phyloP scores from a whole-genome alignment of 2,797 vertebrate species.

The Chelonia mydas region DNA sequence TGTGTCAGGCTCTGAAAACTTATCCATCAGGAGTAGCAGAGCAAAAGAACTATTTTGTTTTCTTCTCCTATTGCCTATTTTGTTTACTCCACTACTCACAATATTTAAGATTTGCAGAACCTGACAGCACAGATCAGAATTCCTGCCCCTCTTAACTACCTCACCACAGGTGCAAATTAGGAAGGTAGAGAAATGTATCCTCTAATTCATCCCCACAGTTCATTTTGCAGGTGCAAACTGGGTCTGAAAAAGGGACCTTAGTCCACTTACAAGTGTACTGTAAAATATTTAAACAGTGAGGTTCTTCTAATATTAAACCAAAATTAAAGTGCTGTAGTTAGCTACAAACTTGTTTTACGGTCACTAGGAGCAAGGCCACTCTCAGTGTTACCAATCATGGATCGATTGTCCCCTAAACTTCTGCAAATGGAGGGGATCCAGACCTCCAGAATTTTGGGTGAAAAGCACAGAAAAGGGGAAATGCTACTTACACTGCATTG shows the following conservation, averaged over 20 bases:
- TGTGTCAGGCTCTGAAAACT: not conserved
- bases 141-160: not conserved
- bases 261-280: not conserved
- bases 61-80: not conserved
- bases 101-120: not conserved
- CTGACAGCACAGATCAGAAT: not conserved
- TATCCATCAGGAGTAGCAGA: not conserved
- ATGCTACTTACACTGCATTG: not conserved
- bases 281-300: not conserved
- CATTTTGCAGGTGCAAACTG: not conserved
- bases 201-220: not conserved
- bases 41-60: not conserved
- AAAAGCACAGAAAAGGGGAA: not conserved
- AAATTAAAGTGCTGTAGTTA: not conserved
- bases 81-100: not conserved
- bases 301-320: not conserved
- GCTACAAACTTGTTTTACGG: not conserved
- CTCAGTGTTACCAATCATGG: not conserved
- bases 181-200: not conserved
- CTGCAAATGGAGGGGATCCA: not conserved
- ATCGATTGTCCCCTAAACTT: not conserved
- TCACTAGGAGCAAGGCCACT: not conserved
- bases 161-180: rapidly evolving
- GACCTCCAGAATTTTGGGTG: not conserved
- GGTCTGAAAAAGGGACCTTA: not conserved